Conservation (phyloP, 2,113 vertebrate species). For the Zootoca vivipara region DNA sequence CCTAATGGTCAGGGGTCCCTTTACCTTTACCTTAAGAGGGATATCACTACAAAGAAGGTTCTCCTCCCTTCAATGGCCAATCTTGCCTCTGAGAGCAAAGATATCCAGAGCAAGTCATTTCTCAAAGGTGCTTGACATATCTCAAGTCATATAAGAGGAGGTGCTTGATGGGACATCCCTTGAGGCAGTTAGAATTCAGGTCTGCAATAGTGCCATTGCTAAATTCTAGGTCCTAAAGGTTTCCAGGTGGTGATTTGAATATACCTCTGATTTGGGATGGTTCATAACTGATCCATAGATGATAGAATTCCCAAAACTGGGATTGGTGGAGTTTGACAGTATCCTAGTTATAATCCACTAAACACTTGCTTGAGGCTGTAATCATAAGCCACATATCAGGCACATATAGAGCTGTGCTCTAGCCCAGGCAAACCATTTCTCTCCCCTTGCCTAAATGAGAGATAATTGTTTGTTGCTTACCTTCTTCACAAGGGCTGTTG, state of each 20-base stretch:
- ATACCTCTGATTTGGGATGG: neutral
- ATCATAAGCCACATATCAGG: neutral
- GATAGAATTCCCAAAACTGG: neutral
- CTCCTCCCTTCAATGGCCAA: neutral
- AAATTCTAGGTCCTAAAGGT: neutral
- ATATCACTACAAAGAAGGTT: neutral
- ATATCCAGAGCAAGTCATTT: neutral
- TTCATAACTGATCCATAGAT: neutral
- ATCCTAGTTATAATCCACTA: neutral
- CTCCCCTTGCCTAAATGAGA: neutral
- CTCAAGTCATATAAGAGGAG: neutral
- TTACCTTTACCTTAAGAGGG: too few relatives aligned
- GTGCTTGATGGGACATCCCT: neutral
- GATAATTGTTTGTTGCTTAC: slow-evolving; percentile 10
- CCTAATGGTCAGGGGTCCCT: too few relatives aligned
- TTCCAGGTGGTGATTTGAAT: neutral
- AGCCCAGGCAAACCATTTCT: neutral
- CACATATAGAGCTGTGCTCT: neutral
- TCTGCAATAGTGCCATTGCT: neutral
- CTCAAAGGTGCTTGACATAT: neutral
- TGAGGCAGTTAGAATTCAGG: neutral
- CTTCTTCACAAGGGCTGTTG: neutral
- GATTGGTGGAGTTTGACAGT: neutral
- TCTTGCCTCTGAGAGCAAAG: neutral
- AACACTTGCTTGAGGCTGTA: neutral